phyloP scores from a whole-genome alignment of 2,797 vertebrate genomes.

The Leptodactylus fallax region DNA sequence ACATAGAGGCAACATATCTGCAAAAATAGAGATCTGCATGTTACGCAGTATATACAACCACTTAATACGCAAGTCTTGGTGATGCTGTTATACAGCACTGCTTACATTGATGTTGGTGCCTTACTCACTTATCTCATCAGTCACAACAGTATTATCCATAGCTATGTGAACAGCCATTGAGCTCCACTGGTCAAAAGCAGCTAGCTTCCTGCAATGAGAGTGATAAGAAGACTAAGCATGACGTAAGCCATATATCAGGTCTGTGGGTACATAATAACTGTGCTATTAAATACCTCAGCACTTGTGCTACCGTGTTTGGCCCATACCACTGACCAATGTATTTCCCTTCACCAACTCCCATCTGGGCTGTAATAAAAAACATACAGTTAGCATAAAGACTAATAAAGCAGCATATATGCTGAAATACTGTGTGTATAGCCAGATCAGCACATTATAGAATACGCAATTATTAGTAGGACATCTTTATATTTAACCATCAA shows the following conservation, averaged over 20 bases:
- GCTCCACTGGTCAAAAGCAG: constrained; percentile 95
- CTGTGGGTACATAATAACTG: not conserved
- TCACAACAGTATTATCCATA: constrained; percentile 99
- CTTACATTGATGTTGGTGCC: not conserved
- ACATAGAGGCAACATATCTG: no score
- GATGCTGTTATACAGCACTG: not conserved
- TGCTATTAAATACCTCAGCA: constrained; percentile 87
- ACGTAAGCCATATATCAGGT: no score
- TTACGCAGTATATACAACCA: no score
- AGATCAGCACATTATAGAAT: no score
- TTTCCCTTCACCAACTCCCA: constrained; percentile 98
- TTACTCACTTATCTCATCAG: constrained; percentile 96
- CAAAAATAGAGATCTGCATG: no score
- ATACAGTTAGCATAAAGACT: not conserved
- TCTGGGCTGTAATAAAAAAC: constrained; percentile 86
- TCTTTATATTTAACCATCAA: not conserved
- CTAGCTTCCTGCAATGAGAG: constrained; percentile 84
- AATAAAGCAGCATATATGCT: not conserved
- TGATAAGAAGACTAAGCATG: not conserved
- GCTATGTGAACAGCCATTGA: constrained; percentile 93
- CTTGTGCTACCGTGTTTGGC: constrained; percentile 97
- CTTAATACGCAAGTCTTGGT: not conserved
- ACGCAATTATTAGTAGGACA: not conserved
- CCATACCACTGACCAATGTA: constrained; percentile 99
- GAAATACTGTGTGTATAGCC: not conserved